Base-by-base conservation (phyloP, 1,140 invertebrate genomes). In the Drosophila gunungcola region DNA sequence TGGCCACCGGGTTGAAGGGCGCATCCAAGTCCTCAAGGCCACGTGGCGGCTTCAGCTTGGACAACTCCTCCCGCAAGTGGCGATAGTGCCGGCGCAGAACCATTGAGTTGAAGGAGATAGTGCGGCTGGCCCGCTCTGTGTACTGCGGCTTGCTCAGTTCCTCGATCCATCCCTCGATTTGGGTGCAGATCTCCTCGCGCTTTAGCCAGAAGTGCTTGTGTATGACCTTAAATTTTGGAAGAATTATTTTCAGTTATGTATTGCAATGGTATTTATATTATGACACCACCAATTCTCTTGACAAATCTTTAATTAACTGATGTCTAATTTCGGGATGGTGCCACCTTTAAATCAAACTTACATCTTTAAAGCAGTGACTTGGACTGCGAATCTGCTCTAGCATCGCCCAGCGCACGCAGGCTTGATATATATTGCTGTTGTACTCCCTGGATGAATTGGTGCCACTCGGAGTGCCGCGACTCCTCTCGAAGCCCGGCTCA, bases 201-300 rank as follows among this genome's bases (percentile, higher is more conserved):
- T 99, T 99, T 70, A 99, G 94, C 97, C 98, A 99, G 91, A 99
- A 99, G 93, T 99, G 98, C 48, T 96, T 96, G 73, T 97, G 96
- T 79, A 99, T 97, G 11, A 99, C 96, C 96, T 98, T 49, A 29
- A 45, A 38, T 16, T 5, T 4, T 0, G 25, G 4, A 25, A 39
- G 29, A 16, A 6, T 32, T 6, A 7, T 32, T 32, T 32, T 6
- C 6, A 32, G 6, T 6, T 6, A 32, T 32, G 29, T 7, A 7
- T 32, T 7, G 5, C 7, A 32, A 32, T 6, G 29, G 29, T 32
- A 5, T 32, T 32, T 6, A 7, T 6, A 7, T 4, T 32, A 32
- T 7, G 29, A 32, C 29, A 32, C 29, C 29, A 32, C 16, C 16
- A 21, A 21, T n/a, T n/a, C n/a, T n/a, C n/a, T n/a, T n/a, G n/a